Evolutionary conservation across 2,113 vertebrate genomes (phyloP).

Genomic region (Psammodynastes pulverulentus): DNA sequence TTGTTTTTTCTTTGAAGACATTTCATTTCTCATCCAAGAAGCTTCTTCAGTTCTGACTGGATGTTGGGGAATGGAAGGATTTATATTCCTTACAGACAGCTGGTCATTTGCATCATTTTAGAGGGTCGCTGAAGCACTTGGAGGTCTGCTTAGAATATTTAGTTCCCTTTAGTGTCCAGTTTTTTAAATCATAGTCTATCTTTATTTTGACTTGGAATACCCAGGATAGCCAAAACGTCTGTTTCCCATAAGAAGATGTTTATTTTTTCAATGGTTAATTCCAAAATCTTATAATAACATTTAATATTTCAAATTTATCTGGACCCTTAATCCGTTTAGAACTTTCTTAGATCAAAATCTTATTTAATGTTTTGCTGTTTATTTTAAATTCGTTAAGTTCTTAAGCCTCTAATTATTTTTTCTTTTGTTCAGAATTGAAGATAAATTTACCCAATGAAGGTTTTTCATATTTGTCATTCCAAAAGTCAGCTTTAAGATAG

Average conservation of each 20-base stretch:
- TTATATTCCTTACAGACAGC: too few relatives aligned
- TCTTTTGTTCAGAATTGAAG: not conserved
- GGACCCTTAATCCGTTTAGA: not conserved
- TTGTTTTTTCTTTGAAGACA: too few relatives aligned
- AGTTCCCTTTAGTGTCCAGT: not conserved
- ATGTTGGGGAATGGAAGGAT: too few relatives aligned
- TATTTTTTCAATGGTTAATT: not conserved
- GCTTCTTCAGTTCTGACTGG: too few relatives aligned
- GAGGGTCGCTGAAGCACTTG: too few relatives aligned
- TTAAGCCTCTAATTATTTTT: not conserved
- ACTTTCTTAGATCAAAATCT: not conserved
- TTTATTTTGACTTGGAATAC: not conserved
- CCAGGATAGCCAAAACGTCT: not conserved
- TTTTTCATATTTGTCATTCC: not conserved
- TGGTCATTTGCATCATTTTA: too few relatives aligned
- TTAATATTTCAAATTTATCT: not conserved
- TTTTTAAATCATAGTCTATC: not conserved
- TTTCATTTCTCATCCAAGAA: too few relatives aligned
- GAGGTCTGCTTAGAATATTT: too few relatives aligned
- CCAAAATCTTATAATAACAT: not conserved
- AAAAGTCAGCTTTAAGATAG: not conserved
- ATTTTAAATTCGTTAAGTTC: not conserved
- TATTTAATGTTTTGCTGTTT: not conserved
- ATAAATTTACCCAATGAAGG: not conserved
- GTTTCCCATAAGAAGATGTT: not conserved